phyloP scores from a whole-genome alignment of 2,797 vertebrate genomes.

The Poecilia velifera region DNA sequence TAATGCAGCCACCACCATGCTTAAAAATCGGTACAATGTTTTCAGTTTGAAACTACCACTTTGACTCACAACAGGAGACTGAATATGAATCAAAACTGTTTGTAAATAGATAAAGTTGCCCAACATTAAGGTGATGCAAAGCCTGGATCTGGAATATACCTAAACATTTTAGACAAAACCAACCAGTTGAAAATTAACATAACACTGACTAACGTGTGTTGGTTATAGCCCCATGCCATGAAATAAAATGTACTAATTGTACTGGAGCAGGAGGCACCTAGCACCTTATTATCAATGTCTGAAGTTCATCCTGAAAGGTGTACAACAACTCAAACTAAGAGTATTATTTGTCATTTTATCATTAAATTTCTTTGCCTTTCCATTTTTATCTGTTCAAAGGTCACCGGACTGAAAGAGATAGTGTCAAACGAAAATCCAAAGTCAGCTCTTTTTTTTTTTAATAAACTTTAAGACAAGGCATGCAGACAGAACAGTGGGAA shows the following conservation, averaged over 20 bases:
- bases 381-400: constrained; percentile 23
- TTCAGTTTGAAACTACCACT: not conserved
- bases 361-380: constrained; percentile 1
- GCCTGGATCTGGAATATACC: not conserved
- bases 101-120: not conserved
- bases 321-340: not conserved
- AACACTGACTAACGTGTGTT: not conserved
- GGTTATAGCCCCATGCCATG: not conserved
- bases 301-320: constrained; percentile 12
- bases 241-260: not conserved
- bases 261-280: not conserved
- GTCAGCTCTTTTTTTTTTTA: not conserved
- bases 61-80: not conserved
- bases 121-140: not conserved
- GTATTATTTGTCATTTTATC: not conserved
- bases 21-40: not conserved
- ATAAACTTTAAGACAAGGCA: not conserved
- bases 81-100: not conserved
- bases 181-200: not conserved
- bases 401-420: constrained; percentile 7
- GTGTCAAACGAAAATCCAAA: not conserved
- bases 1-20: not conserved
- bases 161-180: not conserved
- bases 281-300: not conserved
- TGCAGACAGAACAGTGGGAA: not conserved